These are phyloP conservation scores for Silurus glanis DNA, from an alignment of 2,113 vertebrate genomes.

Conservation along the genomic window DNA sequence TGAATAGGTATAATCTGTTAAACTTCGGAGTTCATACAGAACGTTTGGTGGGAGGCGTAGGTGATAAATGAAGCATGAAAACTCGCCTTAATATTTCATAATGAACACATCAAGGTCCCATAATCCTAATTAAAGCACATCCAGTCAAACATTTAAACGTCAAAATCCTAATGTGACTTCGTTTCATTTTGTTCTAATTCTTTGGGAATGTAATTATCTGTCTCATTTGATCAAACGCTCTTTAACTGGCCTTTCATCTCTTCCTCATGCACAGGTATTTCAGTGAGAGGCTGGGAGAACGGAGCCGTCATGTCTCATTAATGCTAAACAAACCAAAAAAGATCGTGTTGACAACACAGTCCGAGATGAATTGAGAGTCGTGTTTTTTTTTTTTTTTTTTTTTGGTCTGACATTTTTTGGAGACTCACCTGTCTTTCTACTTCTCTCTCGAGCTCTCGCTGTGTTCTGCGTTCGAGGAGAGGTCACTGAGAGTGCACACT, in stretches of 20 bases:
- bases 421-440: constrained; percentile 1
- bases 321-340: constrained; percentile 13
- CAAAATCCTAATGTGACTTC: constrained; percentile 3
- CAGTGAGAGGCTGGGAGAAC: not conserved
- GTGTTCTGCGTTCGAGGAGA: not conserved
- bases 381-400: not conserved
- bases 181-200: constrained; percentile 20
- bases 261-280: constrained; percentile 12
- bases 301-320: constrained; percentile 12
- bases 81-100: constrained; percentile 7
- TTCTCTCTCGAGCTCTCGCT: not conserved
- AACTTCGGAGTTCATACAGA: not conserved
- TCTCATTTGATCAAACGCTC: constrained; percentile 39
- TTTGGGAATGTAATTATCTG: constrained; percentile 30
- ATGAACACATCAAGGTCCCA: not conserved
- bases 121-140: constrained; percentile 25
- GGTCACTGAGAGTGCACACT: constrained; percentile 32
- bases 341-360: not conserved
- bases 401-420: not conserved
- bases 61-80: constrained; percentile 1
- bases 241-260: constrained; percentile 34
- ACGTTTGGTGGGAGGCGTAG: not conserved
- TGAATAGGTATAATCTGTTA: constrained; percentile 16
- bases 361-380: not conserved
- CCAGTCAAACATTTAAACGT: not conserved